Base-by-base conservation (phyloP, 2,113 vertebrate species). In the Lepisosteus oculatus region DNA sequence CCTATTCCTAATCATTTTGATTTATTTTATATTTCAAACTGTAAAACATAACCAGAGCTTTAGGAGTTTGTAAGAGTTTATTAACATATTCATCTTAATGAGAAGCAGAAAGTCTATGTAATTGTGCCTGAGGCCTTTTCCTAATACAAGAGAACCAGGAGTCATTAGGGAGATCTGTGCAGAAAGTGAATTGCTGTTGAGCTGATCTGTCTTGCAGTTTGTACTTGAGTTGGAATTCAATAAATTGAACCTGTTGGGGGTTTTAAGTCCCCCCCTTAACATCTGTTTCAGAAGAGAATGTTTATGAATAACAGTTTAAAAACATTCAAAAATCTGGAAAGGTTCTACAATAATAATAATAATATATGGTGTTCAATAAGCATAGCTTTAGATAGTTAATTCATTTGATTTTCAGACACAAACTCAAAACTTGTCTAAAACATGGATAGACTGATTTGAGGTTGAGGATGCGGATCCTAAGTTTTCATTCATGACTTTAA, bases 121-220 rank as follows among this genome's bases (percentile, higher is more conserved):
- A 65, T 65, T 29, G 8, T 65, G 62, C 62, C 62, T 65, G 6
- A 17, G 62, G 62, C 62, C 4, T 65, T 42, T 65, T 65, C 17
- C 62, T 65, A 29, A 42, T 65, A 65, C 29, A 6, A 65, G 29
- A 43, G 62, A 65, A 65, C 6, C 62, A 65, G 17, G 12, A 65
- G 29, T 12, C 62, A 41, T 65, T 42, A 65, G 62, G 62, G 62
- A 42, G 62, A 42, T 65, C 62, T 65, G 42, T 65, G 59, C 59
- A 61, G 59, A 14, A 65, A 65, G 42, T 65, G 62, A 65, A 65
- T 65, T 65, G 17, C 62, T 12, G 62, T 41, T 65, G 62, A 65
- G 9, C 62, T 41, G 4, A 65, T 42, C 62, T 29, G 29, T 29
- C n/a, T 65, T 65, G 42, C n/a, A 41, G 62, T 29, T 42, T 65